Percentiles rank a stretch among this genome's conserved stretches.
These are phyloP conservation scores for Muscina levida DNA, from an alignment of 2,888 invertebrate species.

Conservation along the genomic window DNA sequence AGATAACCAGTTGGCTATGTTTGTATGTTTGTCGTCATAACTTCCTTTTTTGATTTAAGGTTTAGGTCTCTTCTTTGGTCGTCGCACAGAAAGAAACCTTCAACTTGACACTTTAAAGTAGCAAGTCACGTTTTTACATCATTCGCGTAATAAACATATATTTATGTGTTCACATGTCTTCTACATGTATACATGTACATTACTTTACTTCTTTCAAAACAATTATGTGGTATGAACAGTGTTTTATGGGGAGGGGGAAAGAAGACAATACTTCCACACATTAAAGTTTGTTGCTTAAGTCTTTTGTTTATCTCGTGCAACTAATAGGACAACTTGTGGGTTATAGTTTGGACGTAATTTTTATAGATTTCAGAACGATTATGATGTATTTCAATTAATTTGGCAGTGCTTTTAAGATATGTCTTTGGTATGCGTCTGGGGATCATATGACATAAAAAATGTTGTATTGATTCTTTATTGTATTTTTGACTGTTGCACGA, in stretches of 20 bases:
- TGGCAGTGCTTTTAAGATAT: too few species aligned
- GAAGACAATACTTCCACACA: neutral
- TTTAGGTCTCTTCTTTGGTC: neutral
- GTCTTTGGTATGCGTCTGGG: too few species aligned
- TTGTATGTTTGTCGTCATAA: neutral
- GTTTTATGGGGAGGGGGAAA: neutral
- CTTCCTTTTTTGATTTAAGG: neutral
- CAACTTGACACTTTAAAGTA: slow-evolving; percentile 63
- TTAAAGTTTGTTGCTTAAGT: slow-evolving; percentile 1
- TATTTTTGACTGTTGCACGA: too few species aligned
- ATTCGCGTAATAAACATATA: slow-evolving; percentile 23
- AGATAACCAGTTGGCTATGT: neutral
- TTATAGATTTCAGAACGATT: too few species aligned
- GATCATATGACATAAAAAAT: too few species aligned
- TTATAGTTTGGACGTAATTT: too few species aligned
- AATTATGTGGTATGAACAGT: neutral
- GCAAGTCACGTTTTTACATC: slow-evolving; percentile 61
- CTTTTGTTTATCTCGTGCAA: neutral
- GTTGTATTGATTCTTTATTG: too few species aligned
- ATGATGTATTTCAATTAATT: too few species aligned
- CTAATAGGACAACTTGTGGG: too few species aligned
- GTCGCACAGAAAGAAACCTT: slow-evolving; percentile 48
- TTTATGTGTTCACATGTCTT: neutral
- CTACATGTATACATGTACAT: neutral
- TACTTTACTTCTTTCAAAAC: neutral